Evolutionary conservation across 2,797 vertebrate genomes (phyloP).

Genomic region (Telmatherina bonti): DNA sequence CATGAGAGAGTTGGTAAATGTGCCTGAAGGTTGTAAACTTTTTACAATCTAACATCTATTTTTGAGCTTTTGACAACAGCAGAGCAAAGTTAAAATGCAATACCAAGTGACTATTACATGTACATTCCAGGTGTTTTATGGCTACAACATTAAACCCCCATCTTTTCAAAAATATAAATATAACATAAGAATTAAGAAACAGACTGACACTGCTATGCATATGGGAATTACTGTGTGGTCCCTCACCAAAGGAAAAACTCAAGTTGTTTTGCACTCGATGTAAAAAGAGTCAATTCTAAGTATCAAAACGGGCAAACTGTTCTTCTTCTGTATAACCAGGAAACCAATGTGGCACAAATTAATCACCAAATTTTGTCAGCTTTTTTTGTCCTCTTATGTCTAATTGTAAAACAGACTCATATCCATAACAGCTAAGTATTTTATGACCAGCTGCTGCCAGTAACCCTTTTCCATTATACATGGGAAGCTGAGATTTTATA

Average conservation of each 20-base stretch:
- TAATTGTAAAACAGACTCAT: neutral
- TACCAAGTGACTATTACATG: neutral
- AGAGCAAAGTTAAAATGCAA: neutral
- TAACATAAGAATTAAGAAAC: too few relatives aligned
- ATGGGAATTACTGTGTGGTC: too few relatives aligned
- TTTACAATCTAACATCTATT: conserved; percentile 1
- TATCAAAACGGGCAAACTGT: neutral
- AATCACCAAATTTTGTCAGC: neutral
- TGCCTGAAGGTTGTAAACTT: conserved; percentile 20
- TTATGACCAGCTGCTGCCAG: neutral
- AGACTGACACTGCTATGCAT: too few relatives aligned
- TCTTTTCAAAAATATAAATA: too few relatives aligned
- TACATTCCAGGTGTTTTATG: neutral
- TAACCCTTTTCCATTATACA: neutral
- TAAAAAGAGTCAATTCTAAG: too few relatives aligned
- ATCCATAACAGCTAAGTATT: neutral
- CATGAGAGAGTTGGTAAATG: conserved; percentile 14
- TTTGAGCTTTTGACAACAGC: conserved; percentile 17
- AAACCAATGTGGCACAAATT: neutral
- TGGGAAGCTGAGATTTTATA: neutral
- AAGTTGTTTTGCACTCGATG: too few relatives aligned
- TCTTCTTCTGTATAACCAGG: neutral
- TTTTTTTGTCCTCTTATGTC: neutral
- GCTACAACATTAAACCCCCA: too few relatives aligned
- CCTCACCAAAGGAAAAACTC: too few relatives aligned